These are phyloP conservation scores for Leptoteleia sp. DNA, from an alignment of 1,140 invertebrate species.

Conservation along the genomic window DNA sequence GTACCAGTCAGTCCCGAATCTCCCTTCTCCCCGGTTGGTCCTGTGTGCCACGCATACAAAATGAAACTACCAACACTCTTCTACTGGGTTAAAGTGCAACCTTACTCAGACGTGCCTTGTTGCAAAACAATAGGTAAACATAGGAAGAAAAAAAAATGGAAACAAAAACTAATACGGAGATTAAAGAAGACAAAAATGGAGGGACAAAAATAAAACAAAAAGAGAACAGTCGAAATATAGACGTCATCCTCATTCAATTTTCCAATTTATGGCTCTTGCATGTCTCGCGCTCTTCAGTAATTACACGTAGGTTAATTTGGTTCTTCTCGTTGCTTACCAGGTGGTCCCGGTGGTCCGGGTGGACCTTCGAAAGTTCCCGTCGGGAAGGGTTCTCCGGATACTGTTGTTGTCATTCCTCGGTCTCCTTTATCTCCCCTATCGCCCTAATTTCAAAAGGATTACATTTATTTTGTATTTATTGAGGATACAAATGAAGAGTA, in stretches of 20 bases:
- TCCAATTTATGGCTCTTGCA: background rate
- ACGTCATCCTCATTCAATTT: conserved; percentile 57
- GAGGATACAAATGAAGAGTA: too few species aligned
- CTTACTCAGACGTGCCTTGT: conserved; percentile 35
- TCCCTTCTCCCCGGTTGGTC: conserved; percentile 89
- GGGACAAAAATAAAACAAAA: conserved; percentile 21
- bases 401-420: conserved; percentile 92
- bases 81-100: conserved; percentile 47
- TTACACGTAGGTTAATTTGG: conserved; percentile 3
- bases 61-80: conserved; percentile 60
- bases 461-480: background rate
- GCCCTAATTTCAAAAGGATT: conserved; percentile 83
- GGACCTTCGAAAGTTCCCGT: conserved; percentile 96
- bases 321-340: conserved; percentile 84
- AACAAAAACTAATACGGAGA: conserved; percentile 19
- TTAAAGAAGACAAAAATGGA: too few species aligned
- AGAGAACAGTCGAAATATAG: conserved; percentile 20
- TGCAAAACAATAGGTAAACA: conserved; percentile 34
- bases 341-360: conserved; percentile 93
- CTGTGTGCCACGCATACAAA: conserved; percentile 79
- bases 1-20: conserved; percentile 87
- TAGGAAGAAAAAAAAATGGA: conserved; percentile 8
- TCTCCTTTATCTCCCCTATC: conserved; percentile 95
- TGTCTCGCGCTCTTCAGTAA: background rate
- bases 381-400: conserved; percentile 94